Base-by-base conservation (phyloP, 2,888 invertebrate species). In the Psococerastis gibbosa region DNA sequence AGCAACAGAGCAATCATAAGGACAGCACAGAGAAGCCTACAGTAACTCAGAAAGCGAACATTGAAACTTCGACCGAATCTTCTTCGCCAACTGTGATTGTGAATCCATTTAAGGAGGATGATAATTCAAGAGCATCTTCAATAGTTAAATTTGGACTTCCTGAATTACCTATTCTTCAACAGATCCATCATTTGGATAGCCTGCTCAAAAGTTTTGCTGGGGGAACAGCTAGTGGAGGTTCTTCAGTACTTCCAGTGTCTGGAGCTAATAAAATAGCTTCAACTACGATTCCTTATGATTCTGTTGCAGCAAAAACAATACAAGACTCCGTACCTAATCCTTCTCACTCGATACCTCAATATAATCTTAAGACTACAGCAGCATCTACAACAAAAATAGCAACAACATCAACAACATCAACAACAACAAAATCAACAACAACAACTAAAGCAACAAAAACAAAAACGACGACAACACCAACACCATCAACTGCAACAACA, bases 141-240 rank as follows among this genome's bases (percentile, higher is more conserved):
- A 20, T 45, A n/a, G 35, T 32, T 18, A 15, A 23, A 17, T 46
- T 43, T 22, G 33, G 41, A 15, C 35, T 50, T 35, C 52, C 53
- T 32, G 52, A 52, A 27, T 45, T 52, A 38, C 52, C 53, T 3
- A 51, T 52, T 18, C 41, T 53, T 20, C 50, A 53, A 44, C 51
- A 53, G 35, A 52, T 53, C 23, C 51, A 48, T 33, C 47, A 52
- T 41, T 46, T 51, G 18, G 51, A 50, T 17, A 33, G 49, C 3
- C 45, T 51, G 13, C 35, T 52, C 2, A 48, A 43, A 44, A 48
- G 38, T 38, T 38, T 38, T 11, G 17, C 38, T 20, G 22, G 35
- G 15, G 15, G n/a, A 23, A 15, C 4, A 11, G 5, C 18, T 9
- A 20, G 17, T 27, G 45, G 20, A 18, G 15, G 18, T 22, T 16